Evolutionary conservation across 1,140 invertebrate species (phyloP), one percentile per base, ranked within the genome.

Genomic region (Ephestia elutella): DNA sequence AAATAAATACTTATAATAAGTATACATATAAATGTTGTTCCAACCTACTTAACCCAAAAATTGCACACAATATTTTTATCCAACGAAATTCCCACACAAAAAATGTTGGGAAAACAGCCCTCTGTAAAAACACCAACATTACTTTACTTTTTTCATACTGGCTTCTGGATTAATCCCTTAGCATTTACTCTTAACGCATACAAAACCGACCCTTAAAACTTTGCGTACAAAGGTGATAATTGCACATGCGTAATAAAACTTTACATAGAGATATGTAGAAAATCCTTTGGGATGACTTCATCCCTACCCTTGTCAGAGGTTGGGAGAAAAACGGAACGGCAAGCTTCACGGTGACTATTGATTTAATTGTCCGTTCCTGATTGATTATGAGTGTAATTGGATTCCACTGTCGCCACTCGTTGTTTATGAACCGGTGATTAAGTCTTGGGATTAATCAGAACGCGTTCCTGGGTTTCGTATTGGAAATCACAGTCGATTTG

Each of bases 371-470:
- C 50, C 30, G 49, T 54, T 38, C 60, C 62, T 66, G 64, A 62
- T 66, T 66, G 60, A 62, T 66, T 66, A 54, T 60, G 54, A 35
- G 48, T 56, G 49, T 63, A 66, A 66, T 66, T 66, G 57, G 50
- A 66, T 66, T 58, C 28, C 60, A 53, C 57, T 66, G 57, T 57
- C 49, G 53, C 44, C 28, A 7, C 13, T 19, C 48, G 59, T 18
- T 50, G 49, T 20, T 20, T 50, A 50, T 50, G 49, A 50, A 50
- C 18, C 15, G 49, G 15, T 20, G 49, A 50, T 50, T 50, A 11
- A 32, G 8, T 32, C 30, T 2, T 5, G 30, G 9, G 30, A 32
- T 32, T 32, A 10, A 32, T 32, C 7, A 8, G 30, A 32, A 11
- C 9, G 9, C 11, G 8, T 2, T 32, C 4, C 9, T 32, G 30